Percentiles rank a stretch among this genome's conserved stretches.
phyloP scores from a whole-genome alignment of 2,888 invertebrate genomes.

The Oligia latruncula region DNA sequence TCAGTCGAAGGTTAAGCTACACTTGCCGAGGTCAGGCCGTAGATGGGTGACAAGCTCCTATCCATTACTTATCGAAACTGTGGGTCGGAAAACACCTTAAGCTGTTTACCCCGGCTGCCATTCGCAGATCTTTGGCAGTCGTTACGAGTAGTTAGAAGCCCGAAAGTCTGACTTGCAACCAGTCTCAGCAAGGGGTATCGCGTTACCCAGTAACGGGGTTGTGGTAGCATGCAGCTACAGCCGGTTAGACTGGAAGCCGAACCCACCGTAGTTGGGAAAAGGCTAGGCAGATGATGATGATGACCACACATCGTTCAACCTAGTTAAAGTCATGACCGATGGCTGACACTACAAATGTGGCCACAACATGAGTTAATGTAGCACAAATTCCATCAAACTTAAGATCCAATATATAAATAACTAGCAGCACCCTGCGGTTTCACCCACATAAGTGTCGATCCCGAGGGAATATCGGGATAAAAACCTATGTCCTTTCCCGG shows the following conservation, averaged over 20 bases:
- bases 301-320: neutral
- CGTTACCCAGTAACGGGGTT: neutral
- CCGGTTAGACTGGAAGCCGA: neutral
- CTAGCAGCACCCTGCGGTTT: too few relatives aligned
- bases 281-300: neutral
- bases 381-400: slow-evolving; percentile 1
- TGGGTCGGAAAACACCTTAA: neutral
- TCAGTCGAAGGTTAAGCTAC: neutral
- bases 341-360: neutral
- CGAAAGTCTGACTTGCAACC: neutral
- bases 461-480: too few relatives aligned
- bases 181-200: neutral
- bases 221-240: neutral
- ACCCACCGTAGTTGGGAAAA: neutral
- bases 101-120: neutral
- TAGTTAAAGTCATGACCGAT: neutral
- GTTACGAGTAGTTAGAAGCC: neutral
- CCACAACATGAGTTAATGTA: neutral
- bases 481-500: too few relatives aligned
- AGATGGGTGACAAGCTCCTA: neutral
- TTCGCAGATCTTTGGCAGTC: neutral
- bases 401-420: neutral
- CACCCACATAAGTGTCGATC: too few relatives aligned
- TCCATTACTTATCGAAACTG: neutral
- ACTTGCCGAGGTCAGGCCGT: neutral